phyloP scores from a whole-genome alignment of 2,113 vertebrate genomes.

The Triplophysa tibetana region DNA sequence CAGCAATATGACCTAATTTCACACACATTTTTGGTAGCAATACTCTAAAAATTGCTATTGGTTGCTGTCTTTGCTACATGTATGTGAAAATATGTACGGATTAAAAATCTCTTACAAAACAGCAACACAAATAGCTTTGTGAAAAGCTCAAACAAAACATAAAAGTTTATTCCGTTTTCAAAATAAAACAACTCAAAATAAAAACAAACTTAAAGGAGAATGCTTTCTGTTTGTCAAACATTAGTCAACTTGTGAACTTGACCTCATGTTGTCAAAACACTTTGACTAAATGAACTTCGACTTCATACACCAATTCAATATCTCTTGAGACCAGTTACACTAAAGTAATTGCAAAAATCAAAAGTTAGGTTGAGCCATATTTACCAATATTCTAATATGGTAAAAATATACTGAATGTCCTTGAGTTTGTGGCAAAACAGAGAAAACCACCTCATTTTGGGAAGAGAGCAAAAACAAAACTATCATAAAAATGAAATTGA shows the following conservation, averaged over 20 bases:
- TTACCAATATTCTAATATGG: background rate
- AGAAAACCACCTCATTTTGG: no score
- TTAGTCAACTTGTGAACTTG: background rate
- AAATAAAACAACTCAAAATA: background rate
- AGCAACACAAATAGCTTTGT: no score
- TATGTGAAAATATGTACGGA: no score
- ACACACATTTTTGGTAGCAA: no score
- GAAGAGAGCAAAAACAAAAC: no score
- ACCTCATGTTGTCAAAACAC: background rate
- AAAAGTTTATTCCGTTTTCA: background rate
- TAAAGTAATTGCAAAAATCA: background rate
- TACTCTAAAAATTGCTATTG: no score
- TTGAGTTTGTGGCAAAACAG: no score
- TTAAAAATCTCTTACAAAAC: no score
- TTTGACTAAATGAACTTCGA: background rate
- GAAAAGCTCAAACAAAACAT: background rate
- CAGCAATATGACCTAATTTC: no score
- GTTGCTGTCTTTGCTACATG: no score
- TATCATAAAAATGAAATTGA: no score
- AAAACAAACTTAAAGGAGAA: background rate
- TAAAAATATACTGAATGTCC: background rate
- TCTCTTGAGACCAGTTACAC: background rate
- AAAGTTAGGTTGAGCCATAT: background rate
- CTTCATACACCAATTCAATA: background rate
- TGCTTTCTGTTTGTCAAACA: background rate